Percentiles rank a stretch among this genome's conserved stretches.
These are phyloP conservation scores for Cranoglanis bouderius DNA, from an alignment of 2,113 vertebrate species.

Conservation along the genomic window DNA sequence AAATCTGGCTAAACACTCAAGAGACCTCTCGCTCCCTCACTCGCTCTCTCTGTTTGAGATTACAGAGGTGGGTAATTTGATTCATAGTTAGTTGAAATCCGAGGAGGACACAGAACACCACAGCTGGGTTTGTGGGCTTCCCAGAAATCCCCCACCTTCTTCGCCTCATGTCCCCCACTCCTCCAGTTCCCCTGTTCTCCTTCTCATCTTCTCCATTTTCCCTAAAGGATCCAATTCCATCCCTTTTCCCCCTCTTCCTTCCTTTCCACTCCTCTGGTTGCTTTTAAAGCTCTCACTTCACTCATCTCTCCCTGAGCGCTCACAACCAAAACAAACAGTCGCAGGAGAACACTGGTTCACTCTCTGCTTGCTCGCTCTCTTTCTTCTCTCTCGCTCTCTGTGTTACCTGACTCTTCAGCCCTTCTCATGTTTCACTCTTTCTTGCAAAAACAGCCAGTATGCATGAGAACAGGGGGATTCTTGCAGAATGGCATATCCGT, in stretches of 20 bases:
- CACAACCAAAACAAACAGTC: conserved; percentile 45
- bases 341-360: conserved; percentile 30
- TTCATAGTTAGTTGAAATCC: conserved; percentile 86
- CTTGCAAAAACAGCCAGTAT: conserved; percentile 35
- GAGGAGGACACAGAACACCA: conserved; percentile 96
- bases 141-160: conserved; percentile 84
- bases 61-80: conserved; percentile 84
- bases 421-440: conserved; percentile 49
- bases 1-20: conserved; percentile 59
- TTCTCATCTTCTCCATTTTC: conserved; percentile 66
- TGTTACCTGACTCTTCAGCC: conserved; percentile 63
- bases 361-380: conserved; percentile 36
- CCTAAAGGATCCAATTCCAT: conserved; percentile 37
- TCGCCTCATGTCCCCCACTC: conserved; percentile 53
- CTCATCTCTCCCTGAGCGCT: conserved; percentile 39
- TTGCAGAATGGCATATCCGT: conserved; percentile 38
- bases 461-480: conserved; percentile 36
- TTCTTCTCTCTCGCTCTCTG: conserved; percentile 74
- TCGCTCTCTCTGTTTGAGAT: conserved; percentile 69
- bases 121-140: conserved; percentile 94
- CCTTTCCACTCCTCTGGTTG: conserved; percentile 36
- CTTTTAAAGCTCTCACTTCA: conserved; percentile 40
- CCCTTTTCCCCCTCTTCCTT: conserved; percentile 21
- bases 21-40: conserved; percentile 47
- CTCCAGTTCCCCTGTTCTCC: conserved; percentile 48